Evolutionary conservation across 2,888 invertebrate genomes (phyloP).

Genomic region (Mythimna impura): DNA sequence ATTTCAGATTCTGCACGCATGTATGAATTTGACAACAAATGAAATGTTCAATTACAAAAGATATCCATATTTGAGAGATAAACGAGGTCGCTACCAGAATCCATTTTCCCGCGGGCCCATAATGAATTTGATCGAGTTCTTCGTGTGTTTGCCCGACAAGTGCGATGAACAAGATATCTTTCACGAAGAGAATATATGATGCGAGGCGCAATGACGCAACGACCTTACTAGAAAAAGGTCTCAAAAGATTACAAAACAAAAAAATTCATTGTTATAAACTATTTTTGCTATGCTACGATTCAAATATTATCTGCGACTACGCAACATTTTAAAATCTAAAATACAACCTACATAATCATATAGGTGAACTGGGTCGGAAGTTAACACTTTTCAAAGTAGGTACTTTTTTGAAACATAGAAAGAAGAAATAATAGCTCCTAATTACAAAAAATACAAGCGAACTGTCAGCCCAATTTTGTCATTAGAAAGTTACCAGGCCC

Average conservation of each 20-base stretch:
- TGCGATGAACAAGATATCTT: constrained; percentile 94
- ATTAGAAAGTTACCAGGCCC: constrained; percentile 54
- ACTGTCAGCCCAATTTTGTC: constrained; percentile 35
- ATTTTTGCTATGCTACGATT: constrained; percentile 35
- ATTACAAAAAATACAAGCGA: constrained; percentile 20
- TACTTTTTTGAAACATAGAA: constrained; percentile 14
- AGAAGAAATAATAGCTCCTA: constrained; percentile 22
- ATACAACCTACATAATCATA: not conserved
- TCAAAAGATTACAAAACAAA: constrained; percentile 37
- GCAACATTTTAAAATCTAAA: constrained; percentile 12
- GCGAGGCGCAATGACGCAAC: constrained; percentile 68
- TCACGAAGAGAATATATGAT: constrained; percentile 91
- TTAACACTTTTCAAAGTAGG: constrained; percentile 18
- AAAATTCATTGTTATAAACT: constrained; percentile 41
- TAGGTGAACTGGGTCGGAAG: not conserved
- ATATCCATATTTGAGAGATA: constrained; percentile 97
- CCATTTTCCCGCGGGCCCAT: constrained; percentile 97
- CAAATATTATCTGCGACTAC: constrained; percentile 5
- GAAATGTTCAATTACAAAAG: constrained; percentile 98
- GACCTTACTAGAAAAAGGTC: constrained; percentile 52
- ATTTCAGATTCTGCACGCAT: constrained; percentile 95
- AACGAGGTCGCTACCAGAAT: constrained; percentile 96
- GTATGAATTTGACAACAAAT: constrained; percentile 98
- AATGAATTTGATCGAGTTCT: constrained; percentile 96
- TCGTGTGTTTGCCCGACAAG: constrained; percentile 95